Evolutionary conservation across 2,797 vertebrate species (phyloP).

Genomic region (Eulemur albifrons): DNA sequence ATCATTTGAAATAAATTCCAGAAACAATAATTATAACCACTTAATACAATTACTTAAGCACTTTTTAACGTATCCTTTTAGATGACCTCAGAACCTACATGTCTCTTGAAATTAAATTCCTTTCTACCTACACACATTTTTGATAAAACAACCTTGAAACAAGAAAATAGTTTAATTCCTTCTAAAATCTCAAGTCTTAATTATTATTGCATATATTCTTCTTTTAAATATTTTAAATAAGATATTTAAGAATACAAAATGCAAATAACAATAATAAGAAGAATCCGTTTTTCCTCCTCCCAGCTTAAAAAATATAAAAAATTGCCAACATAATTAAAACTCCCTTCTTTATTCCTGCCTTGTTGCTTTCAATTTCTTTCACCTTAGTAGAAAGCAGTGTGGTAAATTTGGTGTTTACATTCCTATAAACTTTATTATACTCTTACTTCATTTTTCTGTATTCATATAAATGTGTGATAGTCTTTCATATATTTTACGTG

Average conservation of each 20-base stretch:
- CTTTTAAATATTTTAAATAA: not conserved
- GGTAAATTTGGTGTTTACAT: not conserved
- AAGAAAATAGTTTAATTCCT: not conserved
- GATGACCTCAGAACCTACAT: not conserved
- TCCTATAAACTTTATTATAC: not conserved
- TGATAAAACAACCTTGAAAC: not conserved
- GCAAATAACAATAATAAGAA: not conserved
- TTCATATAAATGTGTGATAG: not conserved
- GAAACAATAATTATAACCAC: not conserved
- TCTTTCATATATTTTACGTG: not conserved
- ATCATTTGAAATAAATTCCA: not conserved
- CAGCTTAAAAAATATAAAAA: not conserved
- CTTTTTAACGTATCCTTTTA: not conserved
- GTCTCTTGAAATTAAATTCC: not conserved
- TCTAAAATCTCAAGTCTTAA: not conserved
- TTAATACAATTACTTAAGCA: not conserved
- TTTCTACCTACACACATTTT: not conserved
- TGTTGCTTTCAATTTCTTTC: not conserved
- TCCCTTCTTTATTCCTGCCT: not conserved
- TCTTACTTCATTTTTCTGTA: not conserved
- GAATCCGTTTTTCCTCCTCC: not conserved
- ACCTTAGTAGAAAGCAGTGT: not conserved
- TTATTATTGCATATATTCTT: not conserved
- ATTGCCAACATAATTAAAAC: not conserved
- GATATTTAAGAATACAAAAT: not conserved